Conservation (phyloP, 2,888 invertebrate genomes). For the Daptonema setosum region DNA sequence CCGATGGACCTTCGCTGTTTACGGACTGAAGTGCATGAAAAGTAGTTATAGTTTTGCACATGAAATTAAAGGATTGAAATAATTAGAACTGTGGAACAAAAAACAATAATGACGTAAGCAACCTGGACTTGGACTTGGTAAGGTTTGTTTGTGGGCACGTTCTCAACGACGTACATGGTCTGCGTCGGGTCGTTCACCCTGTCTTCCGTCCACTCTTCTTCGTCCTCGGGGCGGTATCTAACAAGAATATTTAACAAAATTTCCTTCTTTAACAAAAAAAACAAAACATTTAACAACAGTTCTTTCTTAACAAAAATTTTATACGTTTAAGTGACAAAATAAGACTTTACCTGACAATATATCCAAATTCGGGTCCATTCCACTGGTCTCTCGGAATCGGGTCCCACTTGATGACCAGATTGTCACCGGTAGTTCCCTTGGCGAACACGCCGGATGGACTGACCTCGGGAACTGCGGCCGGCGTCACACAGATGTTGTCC, state of each 20-base stretch:
- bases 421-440: constrained; percentile 61
- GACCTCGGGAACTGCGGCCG: constrained; percentile 63
- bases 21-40: too few species aligned
- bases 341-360: constrained; percentile 33
- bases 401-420: constrained; percentile 84
- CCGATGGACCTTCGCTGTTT: constrained; percentile 61
- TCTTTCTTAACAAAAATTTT: too few species aligned
- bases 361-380: constrained; percentile 78
- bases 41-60: too few species aligned
- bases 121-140: constrained; percentile 72
- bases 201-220: background rate
- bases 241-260: too few species aligned
- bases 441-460: constrained; percentile 82
- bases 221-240: background rate
- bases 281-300: too few species aligned
- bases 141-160: constrained; percentile 64
- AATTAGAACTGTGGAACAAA: too few species aligned
- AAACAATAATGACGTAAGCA: constrained; percentile 59
- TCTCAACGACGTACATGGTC: constrained; percentile 43
- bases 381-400: constrained; percentile 89
- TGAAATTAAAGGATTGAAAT: too few species aligned
- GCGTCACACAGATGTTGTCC: constrained; percentile 46
- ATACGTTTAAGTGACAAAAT: too few species aligned
- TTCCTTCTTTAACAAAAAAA: too few species aligned
- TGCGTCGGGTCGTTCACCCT: constrained; percentile 16